Percentiles rank a stretch among this genome's conserved stretches.
phyloP scores from a whole-genome alignment of 2,797 vertebrate genomes.

The Microctenopoma stevenorrisi region DNA sequence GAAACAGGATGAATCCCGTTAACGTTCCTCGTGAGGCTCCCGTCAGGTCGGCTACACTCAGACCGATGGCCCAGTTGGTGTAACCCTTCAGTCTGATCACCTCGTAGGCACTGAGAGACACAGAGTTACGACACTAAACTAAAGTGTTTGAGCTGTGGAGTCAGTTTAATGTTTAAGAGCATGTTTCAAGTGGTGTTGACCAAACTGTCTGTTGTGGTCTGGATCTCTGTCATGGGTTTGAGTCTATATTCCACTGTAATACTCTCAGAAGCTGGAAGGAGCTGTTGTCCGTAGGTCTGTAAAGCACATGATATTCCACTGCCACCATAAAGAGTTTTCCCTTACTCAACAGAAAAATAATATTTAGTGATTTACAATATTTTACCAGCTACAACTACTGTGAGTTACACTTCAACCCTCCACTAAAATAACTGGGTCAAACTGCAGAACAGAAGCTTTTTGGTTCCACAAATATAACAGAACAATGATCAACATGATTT shows the following conservation, averaged over 20 bases:
- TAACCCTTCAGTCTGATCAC: conserved; percentile 97
- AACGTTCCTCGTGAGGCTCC: conserved; percentile 93
- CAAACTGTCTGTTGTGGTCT: too few relatives aligned
- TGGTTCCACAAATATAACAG: neutral
- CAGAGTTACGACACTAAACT: neutral
- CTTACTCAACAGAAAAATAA: neutral
- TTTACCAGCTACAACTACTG: neutral
- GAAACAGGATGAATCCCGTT: conserved; percentile 92
- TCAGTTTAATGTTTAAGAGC: too few relatives aligned
- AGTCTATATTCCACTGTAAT: neutral
- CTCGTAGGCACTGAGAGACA: conserved; percentile 90
- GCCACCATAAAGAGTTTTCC: neutral
- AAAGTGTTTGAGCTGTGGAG: too few relatives aligned
- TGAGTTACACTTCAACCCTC: neutral
- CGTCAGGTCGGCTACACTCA: conserved; percentile 93
- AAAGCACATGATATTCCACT: neutral
- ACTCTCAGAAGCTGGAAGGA: neutral
- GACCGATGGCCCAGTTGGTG: conserved; percentile 98
- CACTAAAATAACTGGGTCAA: neutral
- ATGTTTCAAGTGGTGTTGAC: neutral
- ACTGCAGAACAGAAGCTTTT: neutral
- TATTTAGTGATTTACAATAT: too few relatives aligned
- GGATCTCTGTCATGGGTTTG: neutral
- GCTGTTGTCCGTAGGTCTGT: neutral
- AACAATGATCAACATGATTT: too few relatives aligned